These are phyloP conservation scores for Epizoanthus rinbou DNA, from an alignment of 92 coral and sea anemone genomes.

Conservation along the genomic window DNA sequence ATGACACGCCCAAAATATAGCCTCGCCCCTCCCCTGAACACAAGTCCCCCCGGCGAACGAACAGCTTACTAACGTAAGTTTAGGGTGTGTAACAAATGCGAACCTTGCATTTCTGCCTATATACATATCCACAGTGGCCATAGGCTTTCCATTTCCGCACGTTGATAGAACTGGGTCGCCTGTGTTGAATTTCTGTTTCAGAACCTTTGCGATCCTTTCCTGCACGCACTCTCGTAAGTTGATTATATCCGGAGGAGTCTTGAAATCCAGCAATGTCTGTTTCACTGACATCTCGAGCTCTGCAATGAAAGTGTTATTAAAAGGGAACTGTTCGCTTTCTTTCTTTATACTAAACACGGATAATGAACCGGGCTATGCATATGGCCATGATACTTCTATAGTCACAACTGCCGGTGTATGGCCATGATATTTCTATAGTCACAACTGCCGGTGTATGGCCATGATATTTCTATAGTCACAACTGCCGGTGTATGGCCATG, in stretches of 20 bases:
- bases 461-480: too few species aligned
- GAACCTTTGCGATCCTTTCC: conserved; percentile 42
- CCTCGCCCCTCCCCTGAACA: too few species aligned
- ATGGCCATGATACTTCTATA: too few species aligned
- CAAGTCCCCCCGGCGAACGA: too few species aligned
- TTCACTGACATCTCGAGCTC: conserved; percentile 60
- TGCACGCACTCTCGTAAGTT: conserved; percentile 20
- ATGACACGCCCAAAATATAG: too few species aligned
- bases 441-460: too few species aligned
- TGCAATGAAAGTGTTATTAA: neutral
- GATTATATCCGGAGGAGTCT: conserved; percentile 54
- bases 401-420: too few species aligned
- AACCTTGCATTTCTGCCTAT: conserved; percentile 25
- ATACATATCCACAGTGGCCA: conserved; percentile 11
- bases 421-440: too few species aligned
- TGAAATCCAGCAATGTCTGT: conserved; percentile 65
- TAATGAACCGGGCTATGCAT: too few species aligned
- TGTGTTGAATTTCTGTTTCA: conserved; percentile 29
- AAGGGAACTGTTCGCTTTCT: too few species aligned
- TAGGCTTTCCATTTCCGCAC: conserved; percentile 21
- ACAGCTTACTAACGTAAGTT: neutral
- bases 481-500: too few species aligned
- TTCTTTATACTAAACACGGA: too few species aligned
- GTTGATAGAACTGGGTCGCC: conserved; percentile 44
- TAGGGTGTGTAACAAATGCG: neutral